phyloP scores from a whole-genome alignment of 1,140 invertebrate genomes.

The Nomia melanderi region DNA sequence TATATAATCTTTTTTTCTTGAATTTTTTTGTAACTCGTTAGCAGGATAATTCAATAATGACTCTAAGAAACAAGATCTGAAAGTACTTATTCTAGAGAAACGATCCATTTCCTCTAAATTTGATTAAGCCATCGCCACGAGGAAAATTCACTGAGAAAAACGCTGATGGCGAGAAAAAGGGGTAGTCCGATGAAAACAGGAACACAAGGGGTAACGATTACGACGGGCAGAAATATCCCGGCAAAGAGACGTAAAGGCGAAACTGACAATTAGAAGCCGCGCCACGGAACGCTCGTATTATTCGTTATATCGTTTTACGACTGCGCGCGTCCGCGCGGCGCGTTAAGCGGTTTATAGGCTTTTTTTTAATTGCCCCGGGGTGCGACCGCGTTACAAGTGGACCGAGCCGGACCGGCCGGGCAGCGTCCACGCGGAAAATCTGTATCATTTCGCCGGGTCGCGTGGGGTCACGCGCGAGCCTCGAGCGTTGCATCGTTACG shows the following conservation, averaged over 20 bases:
- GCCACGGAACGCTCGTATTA: conserved; percentile 41
- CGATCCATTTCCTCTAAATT: too few species aligned
- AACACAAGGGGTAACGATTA: too few species aligned
- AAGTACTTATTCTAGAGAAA: too few species aligned
- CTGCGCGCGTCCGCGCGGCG: conserved; percentile 22
- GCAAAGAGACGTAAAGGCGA: conserved; percentile 29
- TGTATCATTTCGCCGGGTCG: neutral
- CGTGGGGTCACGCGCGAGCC: neutral
- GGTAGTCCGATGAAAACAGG: too few species aligned
- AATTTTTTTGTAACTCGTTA: too few species aligned
- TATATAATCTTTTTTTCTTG: too few species aligned
- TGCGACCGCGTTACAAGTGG: conserved; percentile 17
- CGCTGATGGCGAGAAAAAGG: neutral
- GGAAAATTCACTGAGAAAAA: too few species aligned
- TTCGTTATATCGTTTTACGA: conserved; percentile 53
- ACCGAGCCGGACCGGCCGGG: neutral
- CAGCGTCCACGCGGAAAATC: neutral
- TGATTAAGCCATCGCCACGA: too few species aligned
- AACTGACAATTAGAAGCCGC: conserved; percentile 45
- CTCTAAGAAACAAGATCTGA: too few species aligned
- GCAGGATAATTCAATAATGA: too few species aligned
- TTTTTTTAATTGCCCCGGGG: conserved; percentile 41
- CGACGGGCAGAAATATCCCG: too few species aligned
- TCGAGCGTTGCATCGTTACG: too few species aligned
- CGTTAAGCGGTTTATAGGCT: conserved; percentile 50